Conservation (phyloP, 92 coral and sea anemone genomes). For the Actinostola sp. region DNA sequence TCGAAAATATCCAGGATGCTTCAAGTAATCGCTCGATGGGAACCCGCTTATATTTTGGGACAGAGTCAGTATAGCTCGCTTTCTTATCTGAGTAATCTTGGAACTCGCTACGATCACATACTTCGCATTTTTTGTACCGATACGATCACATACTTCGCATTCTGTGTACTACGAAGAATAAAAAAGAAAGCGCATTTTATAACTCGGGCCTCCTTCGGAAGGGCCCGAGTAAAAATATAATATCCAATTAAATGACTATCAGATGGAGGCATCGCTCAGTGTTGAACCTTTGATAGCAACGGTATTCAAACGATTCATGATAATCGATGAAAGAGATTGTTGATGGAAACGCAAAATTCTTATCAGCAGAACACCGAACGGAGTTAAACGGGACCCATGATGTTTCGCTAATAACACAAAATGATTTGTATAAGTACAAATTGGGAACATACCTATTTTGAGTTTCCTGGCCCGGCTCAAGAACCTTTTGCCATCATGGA, state of each 20-base stretch:
- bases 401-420: background rate
- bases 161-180: no score
- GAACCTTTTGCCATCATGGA: constrained; percentile 69
- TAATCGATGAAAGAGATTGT: background rate
- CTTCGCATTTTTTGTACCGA: no score
- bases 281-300: constrained; percentile 3
- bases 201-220: no score
- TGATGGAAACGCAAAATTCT: constrained; percentile 12
- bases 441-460: constrained; percentile 71
- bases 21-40: no score
- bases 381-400: background rate
- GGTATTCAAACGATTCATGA: constrained; percentile 24
- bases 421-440: background rate
- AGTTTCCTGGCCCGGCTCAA: constrained; percentile 52
- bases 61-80: no score
- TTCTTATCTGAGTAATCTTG: no score
- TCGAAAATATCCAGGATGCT: no score
- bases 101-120: no score
- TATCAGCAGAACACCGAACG: constrained; percentile 3
- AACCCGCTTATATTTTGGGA: no score
- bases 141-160: no score
- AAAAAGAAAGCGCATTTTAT: no score
- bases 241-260: background rate
- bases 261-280: background rate
- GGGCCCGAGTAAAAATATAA: no score